Evolutionary conservation across 2,797 vertebrate species (phyloP), one percentile per base, ranked within the genome.

Genomic region (Botia almorhae): DNA sequence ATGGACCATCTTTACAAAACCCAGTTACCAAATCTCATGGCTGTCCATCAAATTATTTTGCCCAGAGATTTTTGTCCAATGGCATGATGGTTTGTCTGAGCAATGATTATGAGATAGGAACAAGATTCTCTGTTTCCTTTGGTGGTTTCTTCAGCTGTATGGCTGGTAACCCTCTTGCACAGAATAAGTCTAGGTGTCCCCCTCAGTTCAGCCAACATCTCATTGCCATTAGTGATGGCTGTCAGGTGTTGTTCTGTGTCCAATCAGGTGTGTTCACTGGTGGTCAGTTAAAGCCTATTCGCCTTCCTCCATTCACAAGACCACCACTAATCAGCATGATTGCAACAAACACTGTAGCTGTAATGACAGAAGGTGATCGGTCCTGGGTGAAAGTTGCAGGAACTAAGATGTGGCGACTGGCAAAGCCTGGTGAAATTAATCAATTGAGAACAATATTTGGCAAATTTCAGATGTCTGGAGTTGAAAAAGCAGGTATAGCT

Each of bases 121-220:
- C 88, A 13, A 87, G 8, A 64, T 92, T 91, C 8, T 85, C 94
- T 0, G 93, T 96, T 16, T 92, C 94, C 2, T 98, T 98, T 0
- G 97, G 94, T 5, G 97, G 97, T 14, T 94, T 98, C 88, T 97
- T 98, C 81, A 97, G 96, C 87, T 98, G 96, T 73, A 82, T 92
- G n/a, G 88, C 89, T 0, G 91, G 83, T 67, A 98, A 98, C 85
- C 94, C 94, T 0, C 81, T 97, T 83, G 91, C 87, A 0, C 81
- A 43, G 0, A 33, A 7, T 60, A 86, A 92, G 46, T 69, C 0
- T 2, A 94, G 87, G 48, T 97, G 97, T 77, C 96, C 97, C 0
- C 87, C 89, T 0, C 92, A 93, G 70, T 98, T 96, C 86, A 97
- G 96, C 64, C 96, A 96, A 84, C 96, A 98, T 84, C 88, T 95